Percentiles rank a stretch among this genome's conserved stretches.
Evolutionary conservation across 2,797 vertebrate species (phyloP).

Genomic region (Melanotaenia parkinsoni): DNA sequence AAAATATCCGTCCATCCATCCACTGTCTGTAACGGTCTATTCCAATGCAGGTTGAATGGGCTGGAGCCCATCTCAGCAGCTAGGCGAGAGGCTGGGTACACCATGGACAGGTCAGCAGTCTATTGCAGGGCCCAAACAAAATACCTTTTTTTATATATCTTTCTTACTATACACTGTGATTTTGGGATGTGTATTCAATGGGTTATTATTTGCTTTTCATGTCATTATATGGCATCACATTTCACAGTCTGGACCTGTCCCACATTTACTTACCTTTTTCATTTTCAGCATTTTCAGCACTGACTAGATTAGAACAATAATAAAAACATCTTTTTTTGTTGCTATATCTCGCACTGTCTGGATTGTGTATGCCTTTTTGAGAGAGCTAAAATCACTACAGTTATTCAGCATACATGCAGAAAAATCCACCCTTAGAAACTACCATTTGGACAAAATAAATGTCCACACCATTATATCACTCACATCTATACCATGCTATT

Average conservation of each 20-base stretch:
- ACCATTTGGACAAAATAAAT: constrained; percentile 24
- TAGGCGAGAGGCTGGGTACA: too few species aligned
- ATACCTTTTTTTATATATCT: too few species aligned
- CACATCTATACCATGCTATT: constrained; percentile 9
- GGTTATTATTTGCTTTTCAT: not conserved
- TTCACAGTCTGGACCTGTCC: not conserved
- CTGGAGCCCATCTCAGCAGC: too few species aligned
- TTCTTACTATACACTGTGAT: not conserved
- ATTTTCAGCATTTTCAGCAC: not conserved
- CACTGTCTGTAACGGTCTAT: too few species aligned
- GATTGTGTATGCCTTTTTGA: not conserved
- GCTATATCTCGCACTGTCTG: too few species aligned
- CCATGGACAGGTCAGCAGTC: too few species aligned
- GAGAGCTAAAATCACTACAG: not conserved
- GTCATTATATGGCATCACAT: not conserved
- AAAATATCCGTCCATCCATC: too few species aligned
- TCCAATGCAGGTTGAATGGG: too few species aligned
- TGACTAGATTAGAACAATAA: not conserved
- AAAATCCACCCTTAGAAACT: not conserved
- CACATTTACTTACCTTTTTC: not conserved
- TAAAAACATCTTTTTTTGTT: too few species aligned
- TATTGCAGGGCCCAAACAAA: too few species aligned
- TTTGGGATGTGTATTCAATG: not conserved
- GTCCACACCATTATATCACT: constrained; percentile 18
- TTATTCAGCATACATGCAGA: constrained; percentile 20